A percentile compares a stretch with the other conserved stretches of the same genome.
Evolutionary conservation across 30 jellyfish, hydroid and myxozoan genomes (phyloP).

Genomic region (Pelagia noctiluca): DNA sequence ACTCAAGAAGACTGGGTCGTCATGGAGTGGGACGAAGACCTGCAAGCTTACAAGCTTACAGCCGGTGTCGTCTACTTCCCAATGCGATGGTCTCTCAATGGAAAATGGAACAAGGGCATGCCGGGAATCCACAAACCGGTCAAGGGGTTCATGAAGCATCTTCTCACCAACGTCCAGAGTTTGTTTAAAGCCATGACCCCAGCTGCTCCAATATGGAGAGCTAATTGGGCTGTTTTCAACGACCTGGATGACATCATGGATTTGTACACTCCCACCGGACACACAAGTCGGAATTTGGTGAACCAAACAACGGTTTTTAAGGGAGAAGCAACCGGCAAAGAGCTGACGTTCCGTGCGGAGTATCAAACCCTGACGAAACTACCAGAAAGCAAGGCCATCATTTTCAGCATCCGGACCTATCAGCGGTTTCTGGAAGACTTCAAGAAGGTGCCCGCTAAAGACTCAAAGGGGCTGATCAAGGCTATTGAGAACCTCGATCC

Average conservation of each 20-base stretch:
- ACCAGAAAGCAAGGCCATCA: constrained; percentile 83
- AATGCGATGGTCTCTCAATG: constrained; percentile 89
- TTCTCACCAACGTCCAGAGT: constrained; percentile 61
- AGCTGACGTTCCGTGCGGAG: constrained; percentile 78
- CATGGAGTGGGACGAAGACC: constrained; percentile 77
- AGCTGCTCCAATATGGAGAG: constrained; percentile 81
- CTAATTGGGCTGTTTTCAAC: constrained; percentile 89
- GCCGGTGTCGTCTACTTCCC: constrained; percentile 90
- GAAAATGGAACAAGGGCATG: constrained; percentile 77
- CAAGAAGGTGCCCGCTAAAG: constrained; percentile 51
- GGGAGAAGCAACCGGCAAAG: constrained; percentile 84
- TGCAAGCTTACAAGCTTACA: constrained; percentile 63
- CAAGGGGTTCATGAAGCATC: constrained; percentile 71
- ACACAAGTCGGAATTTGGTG: constrained; percentile 54
- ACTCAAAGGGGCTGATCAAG: constrained; percentile 60
- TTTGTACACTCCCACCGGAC: constrained; percentile 77
- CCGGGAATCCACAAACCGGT: constrained; percentile 87
- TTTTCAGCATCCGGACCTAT: constrained; percentile 85
- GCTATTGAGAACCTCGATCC: constrained; percentile 75
- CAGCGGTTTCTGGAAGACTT: constrained; percentile 81
- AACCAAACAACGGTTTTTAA: constrained; percentile 51
- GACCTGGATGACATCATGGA: constrained; percentile 78
- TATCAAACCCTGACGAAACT: constrained; percentile 80
- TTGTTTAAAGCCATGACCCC: constrained; percentile 78
- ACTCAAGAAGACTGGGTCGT: constrained; percentile 93